These are phyloP conservation scores for Dipodomys ordii DNA, from an alignment of 2,113 vertebrate genomes.

Conservation along the genomic window DNA sequence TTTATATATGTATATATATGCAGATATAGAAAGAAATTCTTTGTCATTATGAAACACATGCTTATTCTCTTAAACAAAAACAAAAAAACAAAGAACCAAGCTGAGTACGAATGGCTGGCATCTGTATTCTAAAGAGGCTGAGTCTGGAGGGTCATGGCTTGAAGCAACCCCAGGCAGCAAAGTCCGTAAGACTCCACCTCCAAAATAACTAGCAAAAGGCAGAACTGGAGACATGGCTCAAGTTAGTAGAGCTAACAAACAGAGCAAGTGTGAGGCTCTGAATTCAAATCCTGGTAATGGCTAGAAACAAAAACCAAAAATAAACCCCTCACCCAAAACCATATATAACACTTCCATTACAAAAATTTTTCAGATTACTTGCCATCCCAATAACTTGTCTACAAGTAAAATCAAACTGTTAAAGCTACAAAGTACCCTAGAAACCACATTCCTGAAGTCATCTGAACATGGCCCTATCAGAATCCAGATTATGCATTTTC, in stretches of 20 bases:
- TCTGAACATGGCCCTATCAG: not conserved
- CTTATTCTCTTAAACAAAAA: slow-evolving; percentile 9
- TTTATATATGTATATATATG: not conserved
- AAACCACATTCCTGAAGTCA: not conserved
- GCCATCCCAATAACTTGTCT: not conserved
- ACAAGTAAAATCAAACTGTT: slow-evolving; percentile 13
- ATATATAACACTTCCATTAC: not conserved
- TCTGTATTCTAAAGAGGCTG: too few species aligned
- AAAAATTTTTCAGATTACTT: not conserved
- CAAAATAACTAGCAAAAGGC: too few species aligned
- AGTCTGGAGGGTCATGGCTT: too few species aligned
- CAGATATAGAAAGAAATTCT: not conserved
- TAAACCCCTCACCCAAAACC: not conserved
- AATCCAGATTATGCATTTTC: not conserved
- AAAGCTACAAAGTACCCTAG: not conserved
- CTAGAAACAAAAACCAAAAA: too few species aligned
- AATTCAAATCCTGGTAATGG: too few species aligned
- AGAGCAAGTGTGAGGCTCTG: too few species aligned
- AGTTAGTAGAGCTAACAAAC: too few species aligned
- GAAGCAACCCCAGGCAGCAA: too few species aligned
- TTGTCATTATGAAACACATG: slow-evolving; percentile 41
- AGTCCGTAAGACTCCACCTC: too few species aligned
- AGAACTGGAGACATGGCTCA: too few species aligned
- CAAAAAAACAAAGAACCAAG: not conserved
- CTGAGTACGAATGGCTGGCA: too few species aligned